These are phyloP conservation scores for Pterophyllum scalare DNA, from an alignment of 2,113 vertebrate genomes.

Conservation along the genomic window DNA sequence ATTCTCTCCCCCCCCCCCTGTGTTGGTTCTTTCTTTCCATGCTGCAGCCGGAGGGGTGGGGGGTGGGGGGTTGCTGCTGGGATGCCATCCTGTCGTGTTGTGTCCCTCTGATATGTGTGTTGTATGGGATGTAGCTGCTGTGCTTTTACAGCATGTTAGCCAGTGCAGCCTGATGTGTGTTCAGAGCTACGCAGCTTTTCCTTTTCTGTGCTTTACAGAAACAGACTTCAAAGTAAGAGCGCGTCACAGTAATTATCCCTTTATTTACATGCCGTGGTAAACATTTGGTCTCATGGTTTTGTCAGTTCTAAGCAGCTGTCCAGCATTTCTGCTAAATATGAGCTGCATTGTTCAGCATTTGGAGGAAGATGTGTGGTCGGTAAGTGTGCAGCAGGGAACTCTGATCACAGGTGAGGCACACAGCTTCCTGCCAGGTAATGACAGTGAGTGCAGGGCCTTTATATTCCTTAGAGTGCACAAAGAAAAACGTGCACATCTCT, in stretches of 20 bases:
- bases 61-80: not conserved
- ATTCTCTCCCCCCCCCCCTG: not conserved
- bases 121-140: not conserved
- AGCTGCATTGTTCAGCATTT: not conserved
- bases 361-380: not conserved
- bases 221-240: not conserved
- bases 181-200: accelerated
- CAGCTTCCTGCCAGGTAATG: not conserved
- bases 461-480: not conserved
- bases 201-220: accelerated
- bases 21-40: not conserved
- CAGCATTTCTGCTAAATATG: not conserved
- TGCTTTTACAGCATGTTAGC: not conserved
- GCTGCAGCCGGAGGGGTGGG: not conserved
- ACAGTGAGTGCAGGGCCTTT: not conserved
- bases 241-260: not conserved
- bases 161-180: not conserved
- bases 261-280: not conserved
- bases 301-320: not conserved
- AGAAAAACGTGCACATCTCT: not conserved
- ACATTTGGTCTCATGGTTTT: not conserved
- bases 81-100: not conserved
- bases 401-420: not conserved
- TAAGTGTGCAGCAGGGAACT: not conserved
- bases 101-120: not conserved